Evolutionary conservation across 2,888 invertebrate genomes (phyloP).

Genomic region (Neoaliturus tenellus): DNA sequence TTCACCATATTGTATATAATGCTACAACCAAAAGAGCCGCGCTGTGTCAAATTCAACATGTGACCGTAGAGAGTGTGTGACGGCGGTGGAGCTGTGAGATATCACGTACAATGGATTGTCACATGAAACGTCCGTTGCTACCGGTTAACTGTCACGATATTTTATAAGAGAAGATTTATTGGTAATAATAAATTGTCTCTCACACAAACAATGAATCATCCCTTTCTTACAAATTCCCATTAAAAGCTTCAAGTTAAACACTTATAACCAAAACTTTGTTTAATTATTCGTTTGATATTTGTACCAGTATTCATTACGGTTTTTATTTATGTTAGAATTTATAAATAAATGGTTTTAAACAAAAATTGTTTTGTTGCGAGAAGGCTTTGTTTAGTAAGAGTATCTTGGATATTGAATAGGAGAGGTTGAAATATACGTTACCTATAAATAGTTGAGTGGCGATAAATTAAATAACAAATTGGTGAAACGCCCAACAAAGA

Average conservation of each 20-base stretch:
- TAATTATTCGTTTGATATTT: too few relatives aligned
- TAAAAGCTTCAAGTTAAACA: not conserved
- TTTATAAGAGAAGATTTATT: slow-evolving; percentile 30
- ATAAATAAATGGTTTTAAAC: too few relatives aligned
- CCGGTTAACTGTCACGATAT: slow-evolving; percentile 30
- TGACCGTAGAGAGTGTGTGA: not conserved
- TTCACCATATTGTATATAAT: too few relatives aligned
- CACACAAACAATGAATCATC: not conserved
- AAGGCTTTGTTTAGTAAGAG: too few relatives aligned
- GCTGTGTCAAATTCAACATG: not conserved
- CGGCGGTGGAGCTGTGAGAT: not conserved
- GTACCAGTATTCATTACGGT: too few relatives aligned
- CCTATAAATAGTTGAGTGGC: slow-evolving; percentile 25
- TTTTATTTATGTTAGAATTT: too few relatives aligned
- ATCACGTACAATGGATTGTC: slow-evolving; percentile 33
- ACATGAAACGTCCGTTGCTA: slow-evolving; percentile 18
- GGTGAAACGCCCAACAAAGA: slow-evolving; percentile 35
- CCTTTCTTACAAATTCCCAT: not conserved
- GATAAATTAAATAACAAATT: slow-evolving; percentile 33
- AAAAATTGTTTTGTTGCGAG: too few relatives aligned
- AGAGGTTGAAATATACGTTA: too few relatives aligned
- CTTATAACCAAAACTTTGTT: too few relatives aligned
- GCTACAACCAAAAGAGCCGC: not conserved
- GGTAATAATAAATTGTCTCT: slow-evolving; percentile 27
- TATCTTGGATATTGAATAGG: too few relatives aligned